These are phyloP conservation scores for Gymnogyps californianus DNA, from an alignment of 2,113 vertebrate genomes.

Conservation along the genomic window DNA sequence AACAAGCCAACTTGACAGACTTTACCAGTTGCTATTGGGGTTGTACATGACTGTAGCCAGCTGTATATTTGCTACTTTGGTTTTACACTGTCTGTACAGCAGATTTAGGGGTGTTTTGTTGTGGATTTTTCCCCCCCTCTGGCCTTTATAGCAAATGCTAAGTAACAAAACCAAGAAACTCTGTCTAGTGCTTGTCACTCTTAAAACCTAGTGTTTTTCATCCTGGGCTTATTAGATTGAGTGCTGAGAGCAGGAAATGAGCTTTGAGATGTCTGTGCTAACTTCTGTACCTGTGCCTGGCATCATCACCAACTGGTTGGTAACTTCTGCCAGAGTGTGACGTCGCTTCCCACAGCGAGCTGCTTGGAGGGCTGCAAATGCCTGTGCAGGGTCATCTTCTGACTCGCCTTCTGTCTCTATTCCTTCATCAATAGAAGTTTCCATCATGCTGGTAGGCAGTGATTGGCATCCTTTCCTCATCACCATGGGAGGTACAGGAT, in stretches of 20 bases:
- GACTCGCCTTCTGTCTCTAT: constrained; percentile 90
- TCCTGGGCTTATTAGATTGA: not conserved
- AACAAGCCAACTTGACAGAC: not conserved
- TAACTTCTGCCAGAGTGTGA: constrained; percentile 95
- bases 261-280: not conserved
- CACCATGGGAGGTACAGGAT: constrained; percentile 85
- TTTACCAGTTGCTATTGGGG: not conserved
- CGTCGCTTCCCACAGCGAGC: constrained; percentile 87
- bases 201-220: not conserved
- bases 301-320: constrained; percentile 82
- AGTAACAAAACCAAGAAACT: not conserved
- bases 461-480: constrained; percentile 90
- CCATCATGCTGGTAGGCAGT: constrained; percentile 94
- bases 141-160: not conserved
- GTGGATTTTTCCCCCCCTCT: rapidly evolving
- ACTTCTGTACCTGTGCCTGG: constrained; percentile 78
- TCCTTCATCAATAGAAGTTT: constrained; percentile 95
- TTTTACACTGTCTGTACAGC: not conserved
- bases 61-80: not conserved
- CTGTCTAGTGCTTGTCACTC: not conserved
- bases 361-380: constrained; percentile 86
- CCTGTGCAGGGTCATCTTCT: constrained; percentile 84
- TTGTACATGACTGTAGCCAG: not conserved
- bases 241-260: not conserved
- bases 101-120: not conserved